phyloP scores from a whole-genome alignment of 2,888 invertebrate genomes.

The Nasonovia ribisnigri region DNA sequence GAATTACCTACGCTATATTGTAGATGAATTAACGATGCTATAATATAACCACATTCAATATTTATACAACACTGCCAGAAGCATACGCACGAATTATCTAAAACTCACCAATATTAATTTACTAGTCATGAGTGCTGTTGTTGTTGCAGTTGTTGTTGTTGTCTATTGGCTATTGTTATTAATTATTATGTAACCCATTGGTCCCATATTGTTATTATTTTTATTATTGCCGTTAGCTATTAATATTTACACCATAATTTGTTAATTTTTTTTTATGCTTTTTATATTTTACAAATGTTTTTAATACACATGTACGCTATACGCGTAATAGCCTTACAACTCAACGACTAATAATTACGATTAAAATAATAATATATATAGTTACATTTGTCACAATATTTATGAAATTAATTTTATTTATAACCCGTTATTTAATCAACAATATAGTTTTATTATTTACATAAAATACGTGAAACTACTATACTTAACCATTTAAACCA shows the following conservation, averaged over 20 bases:
- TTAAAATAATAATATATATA: background rate
- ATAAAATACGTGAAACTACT: background rate
- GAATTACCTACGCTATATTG: too few relatives aligned
- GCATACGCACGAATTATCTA: background rate
- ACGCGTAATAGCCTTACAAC: background rate
- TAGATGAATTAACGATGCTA: background rate
- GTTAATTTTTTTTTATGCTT: background rate
- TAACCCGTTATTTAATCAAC: background rate
- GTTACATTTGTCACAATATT: background rate
- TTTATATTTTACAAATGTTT: background rate
- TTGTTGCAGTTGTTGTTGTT: background rate
- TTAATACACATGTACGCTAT: background rate
- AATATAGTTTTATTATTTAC: background rate
- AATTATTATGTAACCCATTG: background rate
- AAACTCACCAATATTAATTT: conserved; percentile 16
- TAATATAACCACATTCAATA: background rate
- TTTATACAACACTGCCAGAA: background rate
- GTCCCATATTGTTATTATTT: background rate
- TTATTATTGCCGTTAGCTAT: background rate
- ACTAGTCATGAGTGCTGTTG: conserved; percentile 38
- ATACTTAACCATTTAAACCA: background rate
- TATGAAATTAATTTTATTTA: background rate
- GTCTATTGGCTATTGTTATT: background rate
- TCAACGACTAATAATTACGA: background rate
- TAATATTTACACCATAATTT: background rate